A percentile compares a stretch with the other conserved stretches of the same genome.
phyloP scores from a whole-genome alignment of 53 echinoderm and acorn worm genomes.

The Holothuria leucospilota region DNA sequence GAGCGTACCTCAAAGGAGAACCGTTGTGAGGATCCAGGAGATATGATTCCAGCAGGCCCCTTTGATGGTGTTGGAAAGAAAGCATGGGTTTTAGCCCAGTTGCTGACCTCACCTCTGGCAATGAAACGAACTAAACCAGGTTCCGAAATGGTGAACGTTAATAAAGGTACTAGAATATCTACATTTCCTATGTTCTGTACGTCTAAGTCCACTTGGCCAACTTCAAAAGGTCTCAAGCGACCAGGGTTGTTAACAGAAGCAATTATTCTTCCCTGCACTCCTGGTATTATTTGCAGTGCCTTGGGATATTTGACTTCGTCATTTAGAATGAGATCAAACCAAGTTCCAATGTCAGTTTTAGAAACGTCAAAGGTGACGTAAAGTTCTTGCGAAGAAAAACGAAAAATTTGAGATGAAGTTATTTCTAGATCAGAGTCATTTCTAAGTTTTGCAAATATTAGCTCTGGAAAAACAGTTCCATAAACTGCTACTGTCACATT shows the following conservation, averaged over 20 bases:
- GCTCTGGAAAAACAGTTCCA: slow-evolving; percentile 43
- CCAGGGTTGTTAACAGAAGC: slow-evolving; percentile 23
- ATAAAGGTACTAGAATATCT: slow-evolving; percentile 14
- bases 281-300: slow-evolving; percentile 8
- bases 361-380: slow-evolving; percentile 35
- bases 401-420: not conserved
- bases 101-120: not conserved
- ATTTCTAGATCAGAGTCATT: not conserved
- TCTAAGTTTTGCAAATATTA: slow-evolving; percentile 2
- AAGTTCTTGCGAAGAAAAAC: slow-evolving; percentile 34
- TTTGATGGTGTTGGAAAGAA: slow-evolving; percentile 14
- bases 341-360: not conserved
- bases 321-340: slow-evolving; percentile 13
- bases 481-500: slow-evolving; percentile 1
- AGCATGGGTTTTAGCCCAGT: not conserved
- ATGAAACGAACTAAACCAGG: slow-evolving; percentile 6
- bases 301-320: not conserved
- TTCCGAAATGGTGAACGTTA: not conserved
- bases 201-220: slow-evolving; percentile 17
- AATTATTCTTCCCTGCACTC: not conserved
- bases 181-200: slow-evolving; percentile 13
- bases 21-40: not conserved
- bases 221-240: slow-evolving; percentile 22
- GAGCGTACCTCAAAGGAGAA: slow-evolving; percentile 22
- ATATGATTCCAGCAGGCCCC: slow-evolving; percentile 30